These are phyloP conservation scores for Gonioctena quinquepunctata DNA, from an alignment of 1,140 invertebrate species.

Conservation along the genomic window DNA sequence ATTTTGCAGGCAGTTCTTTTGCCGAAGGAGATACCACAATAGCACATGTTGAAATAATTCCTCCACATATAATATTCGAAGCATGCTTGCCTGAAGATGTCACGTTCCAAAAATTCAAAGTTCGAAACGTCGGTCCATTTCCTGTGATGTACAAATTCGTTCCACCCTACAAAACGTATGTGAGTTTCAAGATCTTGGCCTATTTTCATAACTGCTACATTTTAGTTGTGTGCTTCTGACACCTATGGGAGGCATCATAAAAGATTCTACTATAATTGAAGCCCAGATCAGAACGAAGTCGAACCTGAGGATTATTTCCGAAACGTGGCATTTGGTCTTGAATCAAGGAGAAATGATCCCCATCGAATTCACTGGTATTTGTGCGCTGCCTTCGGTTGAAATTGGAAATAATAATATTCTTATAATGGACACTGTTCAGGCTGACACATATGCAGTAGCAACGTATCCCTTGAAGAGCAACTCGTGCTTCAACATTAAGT, in stretches of 20 bases:
- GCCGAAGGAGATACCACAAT: background rate
- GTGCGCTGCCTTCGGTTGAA: conserved; percentile 29
- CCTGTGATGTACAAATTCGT: background rate
- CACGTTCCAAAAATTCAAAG: background rate
- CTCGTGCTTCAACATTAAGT: conserved; percentile 31
- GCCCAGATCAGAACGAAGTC: conserved; percentile 28
- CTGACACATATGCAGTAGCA: conserved; percentile 24
- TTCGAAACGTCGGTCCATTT: background rate
- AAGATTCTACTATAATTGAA: conserved; percentile 28
- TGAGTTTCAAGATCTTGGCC: too few relatives aligned
- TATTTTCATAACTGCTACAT: too few relatives aligned
- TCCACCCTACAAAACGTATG: background rate
- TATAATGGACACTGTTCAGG: conserved; percentile 28
- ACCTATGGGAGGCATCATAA: conserved; percentile 37
- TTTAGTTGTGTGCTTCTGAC: conserved; percentile 33
- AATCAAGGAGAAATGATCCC: conserved; percentile 24
- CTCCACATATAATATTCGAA: background rate
- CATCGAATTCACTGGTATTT: conserved; percentile 31
- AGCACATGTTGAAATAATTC: background rate
- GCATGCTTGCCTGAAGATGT: background rate
- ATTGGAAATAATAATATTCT: conserved; percentile 35
- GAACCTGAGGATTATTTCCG: conserved; percentile 16
- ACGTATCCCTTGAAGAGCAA: conserved; percentile 28
- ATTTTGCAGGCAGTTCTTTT: background rate
- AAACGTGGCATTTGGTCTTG: conserved; percentile 37